Base-by-base conservation (phyloP, 2,888 invertebrate genomes). In the Volucella bombylans region DNA sequence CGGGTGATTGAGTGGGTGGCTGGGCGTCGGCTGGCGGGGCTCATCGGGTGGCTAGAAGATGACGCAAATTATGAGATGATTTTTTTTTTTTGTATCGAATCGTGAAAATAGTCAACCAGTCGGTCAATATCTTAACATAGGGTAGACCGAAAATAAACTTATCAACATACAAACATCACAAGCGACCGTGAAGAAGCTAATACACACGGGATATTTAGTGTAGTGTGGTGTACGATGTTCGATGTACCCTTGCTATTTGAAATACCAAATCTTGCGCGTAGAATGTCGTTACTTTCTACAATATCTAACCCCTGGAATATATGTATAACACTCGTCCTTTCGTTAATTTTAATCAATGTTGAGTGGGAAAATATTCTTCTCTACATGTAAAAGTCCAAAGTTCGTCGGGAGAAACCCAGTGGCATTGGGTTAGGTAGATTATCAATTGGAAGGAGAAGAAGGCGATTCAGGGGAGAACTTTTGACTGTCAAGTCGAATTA, bases 401-500 rank as follows among this genome's bases (percentile, higher is more conserved):
- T 85, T 81, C 72, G 55, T 31, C 71, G 57, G 50, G 71, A 72
- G 67, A 65, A 76, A 68, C n/a, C 12, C 41, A 71, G 59, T 15
- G 55, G 23, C 62, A 47, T 47, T 69, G 52, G 59, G 68, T 57
- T 52, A 31, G 67, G 68, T 47, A 45, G 18, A 62, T 43, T 18
- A 49, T 15, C 10, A 1, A 49, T 50, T 10, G 11, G 10, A 47
- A 18, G 31, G 18, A 31, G 49, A n/a, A 45, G n/a, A 47, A 55
- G 39, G 61, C 62, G 57, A 67, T 67, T 72, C 57, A 71, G 38
- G 49, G 76, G 72, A 72, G 71, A 72, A 81, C 85, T 85, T 85
- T 81, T 85, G 81, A 85, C 85, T 85, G 85, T 85, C 76, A 81
- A 85, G 76, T 77, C 68, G 76, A 81, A 85, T 81, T 85, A 85